Conservation (phyloP, 2,113 vertebrate genomes). For the Cacatua alba region DNA sequence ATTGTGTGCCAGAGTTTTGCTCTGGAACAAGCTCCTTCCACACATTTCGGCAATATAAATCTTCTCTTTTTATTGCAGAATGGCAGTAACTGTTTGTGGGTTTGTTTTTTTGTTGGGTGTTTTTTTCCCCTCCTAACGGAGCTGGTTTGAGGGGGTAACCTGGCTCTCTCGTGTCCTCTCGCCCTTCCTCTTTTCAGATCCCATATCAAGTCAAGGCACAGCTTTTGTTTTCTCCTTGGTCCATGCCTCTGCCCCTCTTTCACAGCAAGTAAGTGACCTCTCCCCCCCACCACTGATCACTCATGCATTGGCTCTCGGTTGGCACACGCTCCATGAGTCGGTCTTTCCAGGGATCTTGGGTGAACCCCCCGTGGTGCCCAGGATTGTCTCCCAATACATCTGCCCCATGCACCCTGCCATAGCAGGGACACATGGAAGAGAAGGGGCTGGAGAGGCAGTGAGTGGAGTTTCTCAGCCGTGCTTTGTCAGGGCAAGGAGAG, state of each 20-base stretch:
- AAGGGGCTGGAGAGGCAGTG: not conserved
- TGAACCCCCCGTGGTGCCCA: rapidly evolving
- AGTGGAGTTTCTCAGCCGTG: slow-evolving; percentile 50
- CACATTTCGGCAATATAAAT: slow-evolving; percentile 69
- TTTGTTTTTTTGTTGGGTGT: not conserved
- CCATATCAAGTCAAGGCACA: not conserved
- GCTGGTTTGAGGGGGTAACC: not conserved
- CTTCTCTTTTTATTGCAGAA: slow-evolving; percentile 50
- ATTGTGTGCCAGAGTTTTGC: slow-evolving; percentile 47
- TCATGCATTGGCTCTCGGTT: not conserved
- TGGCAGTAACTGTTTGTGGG: slow-evolving; percentile 45
- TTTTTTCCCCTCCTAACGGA: not conserved
- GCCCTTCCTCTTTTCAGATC: not conserved
- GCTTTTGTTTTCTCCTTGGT: not conserved
- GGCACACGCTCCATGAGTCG: rapidly evolving
- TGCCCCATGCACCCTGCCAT: not conserved
- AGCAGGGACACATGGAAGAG: not conserved
- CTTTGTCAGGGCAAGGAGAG: slow-evolving; percentile 46
- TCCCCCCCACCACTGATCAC: not conserved
- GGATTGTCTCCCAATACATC: not conserved
- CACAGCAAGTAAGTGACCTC: not conserved
- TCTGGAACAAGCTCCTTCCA: slow-evolving; percentile 63
- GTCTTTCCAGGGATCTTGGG: not conserved
- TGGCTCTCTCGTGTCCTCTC: not conserved
- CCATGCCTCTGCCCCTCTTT: not conserved